These are phyloP conservation scores for Porites cylindrica DNA, from an alignment of 92 coral and sea anemone genomes.

Conservation along the genomic window DNA sequence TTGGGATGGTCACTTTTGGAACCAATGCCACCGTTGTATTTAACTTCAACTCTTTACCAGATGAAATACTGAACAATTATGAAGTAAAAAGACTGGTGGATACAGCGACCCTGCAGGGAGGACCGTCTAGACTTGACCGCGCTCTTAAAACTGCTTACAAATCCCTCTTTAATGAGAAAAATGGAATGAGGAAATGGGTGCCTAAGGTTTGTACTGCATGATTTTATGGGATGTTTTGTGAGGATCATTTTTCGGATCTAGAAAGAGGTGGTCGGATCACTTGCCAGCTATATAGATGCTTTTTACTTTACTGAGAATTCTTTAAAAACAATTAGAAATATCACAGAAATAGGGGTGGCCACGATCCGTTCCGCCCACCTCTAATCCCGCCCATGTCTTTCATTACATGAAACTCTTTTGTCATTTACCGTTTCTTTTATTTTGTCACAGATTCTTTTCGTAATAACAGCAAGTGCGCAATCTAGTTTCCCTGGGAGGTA, in stretches of 20 bases:
- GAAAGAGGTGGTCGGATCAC: too few species aligned
- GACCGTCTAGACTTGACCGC: constrained; percentile 66
- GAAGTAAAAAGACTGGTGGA: constrained; percentile 66
- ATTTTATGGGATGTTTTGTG: not conserved
- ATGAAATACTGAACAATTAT: constrained; percentile 56
- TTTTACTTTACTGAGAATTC: too few species aligned
- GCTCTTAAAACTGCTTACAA: constrained; percentile 66
- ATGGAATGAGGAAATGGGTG: constrained; percentile 75
- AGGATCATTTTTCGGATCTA: too few species aligned
- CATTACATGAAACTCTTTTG: too few species aligned
- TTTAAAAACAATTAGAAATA: too few species aligned
- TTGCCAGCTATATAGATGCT: too few species aligned
- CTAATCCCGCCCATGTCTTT: too few species aligned
- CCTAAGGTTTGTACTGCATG: constrained; percentile 61
- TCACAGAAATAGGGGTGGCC: too few species aligned
- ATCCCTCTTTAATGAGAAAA: constrained; percentile 68
- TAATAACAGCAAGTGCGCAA: constrained; percentile 72
- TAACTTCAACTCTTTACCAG: constrained; percentile 75
- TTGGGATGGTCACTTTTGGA: constrained; percentile 80
- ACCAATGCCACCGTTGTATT: constrained; percentile 54
- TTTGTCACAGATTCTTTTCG: constrained; percentile 56
- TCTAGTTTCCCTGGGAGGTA: constrained; percentile 52
- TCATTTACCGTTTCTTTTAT: too few species aligned
- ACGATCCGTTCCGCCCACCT: too few species aligned
- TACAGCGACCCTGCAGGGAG: constrained; percentile 50